phyloP scores from a whole-genome alignment of 2,888 invertebrate species.

The Andrena trimmerana region DNA sequence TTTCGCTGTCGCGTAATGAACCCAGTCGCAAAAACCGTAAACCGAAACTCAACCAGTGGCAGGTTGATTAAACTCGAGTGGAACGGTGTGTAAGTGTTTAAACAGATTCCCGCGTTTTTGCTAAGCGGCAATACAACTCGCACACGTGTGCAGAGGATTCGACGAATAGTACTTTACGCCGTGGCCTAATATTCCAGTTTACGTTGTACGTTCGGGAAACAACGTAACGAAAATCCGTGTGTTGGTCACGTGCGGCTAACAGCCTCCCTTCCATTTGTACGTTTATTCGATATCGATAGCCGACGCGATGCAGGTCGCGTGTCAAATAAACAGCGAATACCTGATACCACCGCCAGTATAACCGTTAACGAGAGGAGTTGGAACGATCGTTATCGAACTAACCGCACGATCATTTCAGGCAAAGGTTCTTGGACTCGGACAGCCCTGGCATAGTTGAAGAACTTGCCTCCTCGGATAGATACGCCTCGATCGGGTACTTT shows the following conservation, averaged over 20 bases:
- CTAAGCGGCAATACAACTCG: no score
- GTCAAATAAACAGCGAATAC: conserved; percentile 55
- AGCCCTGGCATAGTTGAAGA: conserved; percentile 44
- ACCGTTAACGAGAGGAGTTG: conserved; percentile 55
- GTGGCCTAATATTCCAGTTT: conserved; percentile 26
- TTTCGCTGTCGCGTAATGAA: conserved; percentile 11
- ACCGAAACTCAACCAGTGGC: background rate
- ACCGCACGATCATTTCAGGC: conserved; percentile 53
- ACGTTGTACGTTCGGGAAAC: background rate
- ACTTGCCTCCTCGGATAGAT: conserved; percentile 21
- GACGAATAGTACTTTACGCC: background rate
- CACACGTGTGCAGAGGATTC: background rate
- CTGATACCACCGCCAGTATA: conserved; percentile 47
- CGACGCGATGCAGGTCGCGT: conserved; percentile 39
- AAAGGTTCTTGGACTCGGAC: conserved; percentile 26
- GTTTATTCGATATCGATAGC: conserved; percentile 51
- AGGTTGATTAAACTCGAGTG: conserved; percentile 2
- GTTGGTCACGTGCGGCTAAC: conserved; percentile 26
- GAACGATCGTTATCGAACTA: conserved; percentile 52
- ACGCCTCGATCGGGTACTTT: background rate
- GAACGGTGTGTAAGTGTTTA: background rate
- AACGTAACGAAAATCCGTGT: conserved; percentile 25
- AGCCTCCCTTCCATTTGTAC: conserved; percentile 27
- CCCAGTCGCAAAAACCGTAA: conserved; percentile 14
- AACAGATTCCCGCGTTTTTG: background rate